Conservation (phyloP, 2,888 invertebrate species). For the Sycophila texana region DNA sequence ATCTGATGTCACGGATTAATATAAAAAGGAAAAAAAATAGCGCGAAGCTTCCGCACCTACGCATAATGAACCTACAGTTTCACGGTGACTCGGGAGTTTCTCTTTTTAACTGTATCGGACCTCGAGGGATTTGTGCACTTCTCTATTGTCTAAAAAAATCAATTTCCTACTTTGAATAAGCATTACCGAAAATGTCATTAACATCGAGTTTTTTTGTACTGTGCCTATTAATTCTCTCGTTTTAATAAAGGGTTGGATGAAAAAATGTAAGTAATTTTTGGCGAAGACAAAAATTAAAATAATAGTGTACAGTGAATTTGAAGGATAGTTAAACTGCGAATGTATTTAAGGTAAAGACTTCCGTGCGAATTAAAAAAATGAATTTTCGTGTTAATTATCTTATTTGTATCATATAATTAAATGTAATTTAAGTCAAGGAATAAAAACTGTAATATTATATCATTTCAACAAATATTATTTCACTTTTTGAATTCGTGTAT, state of each 20-base stretch:
- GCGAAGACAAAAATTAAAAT: background rate
- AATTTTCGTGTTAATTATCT: too few relatives aligned
- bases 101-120: constrained; percentile 24
- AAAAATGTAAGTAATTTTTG: background rate
- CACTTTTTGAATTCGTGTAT: too few relatives aligned
- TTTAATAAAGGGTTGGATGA: background rate
- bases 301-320: too few relatives aligned
- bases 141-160: constrained; percentile 36
- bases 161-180: constrained; percentile 15
- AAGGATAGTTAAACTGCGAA: too few relatives aligned
- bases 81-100: constrained; percentile 48
- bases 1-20: constrained; percentile 61
- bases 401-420: too few relatives aligned
- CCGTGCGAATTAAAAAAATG: too few relatives aligned
- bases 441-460: too few relatives aligned
- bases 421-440: too few relatives aligned
- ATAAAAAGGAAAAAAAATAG: constrained; percentile 54
- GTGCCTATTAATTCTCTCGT: background rate
- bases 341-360: too few relatives aligned
- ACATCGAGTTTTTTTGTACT: background rate
- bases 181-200: background rate
- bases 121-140: constrained; percentile 20
- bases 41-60: constrained; percentile 53
- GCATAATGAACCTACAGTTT: constrained; percentile 49
- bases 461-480: too few relatives aligned